Evolutionary conservation across 1,140 invertebrate genomes (phyloP).

Genomic region (Zaprionus africanus): DNA sequence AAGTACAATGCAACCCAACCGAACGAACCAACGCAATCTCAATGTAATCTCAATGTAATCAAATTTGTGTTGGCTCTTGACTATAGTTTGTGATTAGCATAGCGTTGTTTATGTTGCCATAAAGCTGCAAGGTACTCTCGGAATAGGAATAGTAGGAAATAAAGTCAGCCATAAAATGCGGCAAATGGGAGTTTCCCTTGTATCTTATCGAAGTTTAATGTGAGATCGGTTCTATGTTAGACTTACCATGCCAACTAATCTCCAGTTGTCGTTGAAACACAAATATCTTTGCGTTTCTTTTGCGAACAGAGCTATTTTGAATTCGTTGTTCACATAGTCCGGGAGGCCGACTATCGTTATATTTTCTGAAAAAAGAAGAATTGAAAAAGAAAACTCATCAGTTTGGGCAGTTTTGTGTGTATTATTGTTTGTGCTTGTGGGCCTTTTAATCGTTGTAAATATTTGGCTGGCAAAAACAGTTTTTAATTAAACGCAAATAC

Average conservation of each 20-base stretch:
- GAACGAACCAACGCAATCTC: background rate
- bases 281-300: slow-evolving; percentile 84
- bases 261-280: slow-evolving; percentile 84
- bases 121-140: slow-evolving; percentile 28
- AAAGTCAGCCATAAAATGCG: background rate
- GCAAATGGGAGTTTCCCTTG: background rate
- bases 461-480: slow-evolving; percentile 66
- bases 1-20: slow-evolving; percentile 69
- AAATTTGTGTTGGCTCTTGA: slow-evolving; percentile 33
- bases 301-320: slow-evolving; percentile 84
- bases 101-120: slow-evolving; percentile 27
- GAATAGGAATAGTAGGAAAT: slow-evolving; percentile 11
- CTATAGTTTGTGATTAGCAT: slow-evolving; percentile 28
- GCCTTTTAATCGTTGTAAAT: slow-evolving; percentile 67
- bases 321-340: slow-evolving; percentile 81
- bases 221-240: slow-evolving; percentile 2
- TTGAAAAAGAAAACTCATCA: slow-evolving; percentile 34
- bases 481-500: slow-evolving; percentile 77
- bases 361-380: slow-evolving; percentile 76
- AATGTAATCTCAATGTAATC: slow-evolving; percentile 34
- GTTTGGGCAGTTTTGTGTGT: slow-evolving; percentile 26
- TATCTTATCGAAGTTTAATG: background rate
- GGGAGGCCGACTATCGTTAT: slow-evolving; percentile 84
- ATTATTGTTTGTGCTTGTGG: background rate
- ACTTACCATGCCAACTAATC: slow-evolving; percentile 84